Base-by-base conservation (phyloP, 1,140 invertebrate species). In the Drosophila pandora region DNA sequence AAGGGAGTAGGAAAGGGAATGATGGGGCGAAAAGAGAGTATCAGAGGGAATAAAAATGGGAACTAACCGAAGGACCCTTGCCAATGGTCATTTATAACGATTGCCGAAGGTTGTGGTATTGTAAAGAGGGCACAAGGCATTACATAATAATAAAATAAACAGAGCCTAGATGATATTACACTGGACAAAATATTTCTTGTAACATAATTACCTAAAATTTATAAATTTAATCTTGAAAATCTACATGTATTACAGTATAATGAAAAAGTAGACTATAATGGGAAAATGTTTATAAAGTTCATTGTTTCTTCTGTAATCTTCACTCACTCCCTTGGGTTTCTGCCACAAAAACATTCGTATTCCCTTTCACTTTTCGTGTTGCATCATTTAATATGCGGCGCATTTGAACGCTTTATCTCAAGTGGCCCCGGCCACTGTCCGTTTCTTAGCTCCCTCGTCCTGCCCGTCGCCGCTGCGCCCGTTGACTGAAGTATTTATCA, bases 11-110 rank as follows among this genome's bases (percentile, higher is more conserved):
- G 41, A 2, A 2, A 13, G 30, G 6, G 17, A 9, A 32, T 17
- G 21, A 41, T 12, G 21, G 9, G 21, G 8, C 34, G n/a, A 41
- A 34, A 12, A 32, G 21, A 43, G 50, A 12, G 56, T 25, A 8
- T 25, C 8, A 30, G 12, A 23, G 61, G 55, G 61, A 64, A 64
- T 64, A 64, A 62, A 65, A 65, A 62, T 50, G 62, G 32, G 52
- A 62, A 39, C 49, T 59, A 63, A 41, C 39, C 23, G 13, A 53
- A 22, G 30, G 22, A 43, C 61, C 47, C 75, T 57, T 55, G 65
- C 82, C 68, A 87, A 79, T 62, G 82, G 82, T 88, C 83, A 87
- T 87, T 87, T 87, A 87, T 88, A 87, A 87, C 67, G 83, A 87
- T 88, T 76, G 69, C 68, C 61, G 47, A 57, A 32, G 53, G 63